phyloP scores from a whole-genome alignment of 23 tunicate species.

The Aplidium turbinatum region DNA sequence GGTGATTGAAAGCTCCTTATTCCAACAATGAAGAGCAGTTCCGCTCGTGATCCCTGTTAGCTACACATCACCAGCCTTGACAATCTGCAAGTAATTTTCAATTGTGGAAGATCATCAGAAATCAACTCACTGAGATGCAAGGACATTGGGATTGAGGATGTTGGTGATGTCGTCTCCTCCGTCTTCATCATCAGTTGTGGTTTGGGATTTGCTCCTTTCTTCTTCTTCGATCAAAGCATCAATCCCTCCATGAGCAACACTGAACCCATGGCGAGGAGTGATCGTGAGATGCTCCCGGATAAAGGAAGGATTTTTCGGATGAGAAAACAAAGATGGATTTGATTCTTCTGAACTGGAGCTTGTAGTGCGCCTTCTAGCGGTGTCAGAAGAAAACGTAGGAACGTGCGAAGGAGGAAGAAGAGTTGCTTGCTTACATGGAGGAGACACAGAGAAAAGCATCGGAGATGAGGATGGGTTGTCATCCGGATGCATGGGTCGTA shows the following conservation, averaged over 20 bases:
- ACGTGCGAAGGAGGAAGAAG: conserved; percentile 36
- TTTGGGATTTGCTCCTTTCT: conserved; percentile 76
- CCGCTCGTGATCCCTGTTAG: too few relatives aligned
- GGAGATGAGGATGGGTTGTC: too few relatives aligned
- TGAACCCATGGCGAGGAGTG: conserved; percentile 94
- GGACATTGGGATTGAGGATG: conserved; percentile 59
- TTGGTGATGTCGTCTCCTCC: conserved; percentile 47
- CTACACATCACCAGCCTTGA: too few relatives aligned
- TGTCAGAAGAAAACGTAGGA: neutral
- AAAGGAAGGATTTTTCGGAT: conserved; percentile 38
- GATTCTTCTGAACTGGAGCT: conserved; percentile 70
- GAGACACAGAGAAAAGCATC: conserved; percentile 51
- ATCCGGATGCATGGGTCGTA: conserved; percentile 15
- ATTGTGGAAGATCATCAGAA: too few relatives aligned
- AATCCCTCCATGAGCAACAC: conserved; percentile 91
- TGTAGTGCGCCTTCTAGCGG: conserved; percentile 22
- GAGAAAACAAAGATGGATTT: conserved; percentile 15
- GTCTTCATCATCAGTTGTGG: conserved; percentile 87
- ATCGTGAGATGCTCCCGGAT: conserved; percentile 97
- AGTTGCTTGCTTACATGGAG: conserved; percentile 42
- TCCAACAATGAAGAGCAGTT: too few relatives aligned
- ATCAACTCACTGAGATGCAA: conserved; percentile 78
- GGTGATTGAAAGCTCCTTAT: too few relatives aligned
- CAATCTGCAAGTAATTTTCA: too few relatives aligned
- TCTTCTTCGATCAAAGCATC: conserved; percentile 93